Evolutionary conservation across 1,140 invertebrate species (phyloP), one percentile per base, ranked within the genome.

Genomic region (Drosophila parvula): DNA sequence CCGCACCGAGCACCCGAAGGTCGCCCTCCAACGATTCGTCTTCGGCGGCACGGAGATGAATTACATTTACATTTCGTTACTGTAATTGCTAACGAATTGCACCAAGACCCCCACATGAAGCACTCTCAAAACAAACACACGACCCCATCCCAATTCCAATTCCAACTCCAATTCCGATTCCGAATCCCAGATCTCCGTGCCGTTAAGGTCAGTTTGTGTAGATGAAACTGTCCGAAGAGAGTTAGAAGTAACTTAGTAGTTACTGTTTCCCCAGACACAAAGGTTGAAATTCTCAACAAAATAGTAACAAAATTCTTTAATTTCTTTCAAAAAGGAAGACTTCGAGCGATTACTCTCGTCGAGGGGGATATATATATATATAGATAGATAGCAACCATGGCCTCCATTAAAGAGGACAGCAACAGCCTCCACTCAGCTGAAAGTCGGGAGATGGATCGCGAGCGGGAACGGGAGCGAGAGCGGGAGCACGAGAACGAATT

Each of bases 31-130:
- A 41, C 56, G 56, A 73, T 71, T 71, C 69, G 36, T 74, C 68
- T 74, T 74, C 64, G 67, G 69, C 63, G 76, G 75, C 78, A 79
- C 62, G 58, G 73, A 88, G 78, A 69, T 69, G 75, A 76, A 88
- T 86, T 88, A 74, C 83, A 84, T 85, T 85, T 85, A 84, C 67
- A 85, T 84, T 85, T 67, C 77, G 68, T 68, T 63, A 78, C 32
- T 71, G 67, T 81, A 82, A 81, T 82, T 81, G 74, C 53, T 67
- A 70, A 74, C 69, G 80, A 69, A 74, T 57, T 75, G 73, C 43
- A 50, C 55, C 38, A 65, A 74, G 80, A 73, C 43, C 32, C 27
- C 32, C 34, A 64, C 59, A 64, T 64, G 43, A 22, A 47, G 27
- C 32, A 41, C 28, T 55, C 18, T 30, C 14, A 27, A 14, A 8